Conservation (phyloP, 2,888 invertebrate species). For the Zelleria hepariella region DNA sequence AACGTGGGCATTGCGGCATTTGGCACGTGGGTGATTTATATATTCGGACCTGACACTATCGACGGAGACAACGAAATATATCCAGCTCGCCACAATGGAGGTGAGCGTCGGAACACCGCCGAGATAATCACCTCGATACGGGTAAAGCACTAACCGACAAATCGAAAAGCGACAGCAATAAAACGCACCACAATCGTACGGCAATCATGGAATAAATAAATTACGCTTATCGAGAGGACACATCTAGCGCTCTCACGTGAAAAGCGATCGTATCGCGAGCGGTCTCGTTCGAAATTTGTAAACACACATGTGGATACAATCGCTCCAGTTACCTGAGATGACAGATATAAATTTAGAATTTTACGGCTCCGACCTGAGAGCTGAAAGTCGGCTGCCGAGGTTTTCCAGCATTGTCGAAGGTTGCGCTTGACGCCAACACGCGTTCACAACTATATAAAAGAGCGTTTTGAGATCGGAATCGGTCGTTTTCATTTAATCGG, state of each 20-base stretch:
- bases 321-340: conserved; percentile 34
- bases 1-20: conserved; percentile 16
- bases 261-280: conserved; percentile 32
- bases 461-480: conserved; percentile 27
- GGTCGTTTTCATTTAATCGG: conserved; percentile 26
- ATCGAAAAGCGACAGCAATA: conserved; percentile 35
- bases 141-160: conserved; percentile 31
- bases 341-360: conserved; percentile 31
- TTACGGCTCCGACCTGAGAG: conserved; percentile 31
- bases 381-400: conserved; percentile 18
- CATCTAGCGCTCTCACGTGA: conserved; percentile 25
- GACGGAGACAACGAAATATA: conserved; percentile 10
- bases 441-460: conserved; percentile 11
- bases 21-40: conserved; percentile 17
- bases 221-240: conserved; percentile 30
- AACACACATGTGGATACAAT: conserved; percentile 25
- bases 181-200: conserved; percentile 38
- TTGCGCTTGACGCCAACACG: conserved; percentile 17
- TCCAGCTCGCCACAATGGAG: conserved; percentile 3
- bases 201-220: conserved; percentile 31
- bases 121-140: conserved; percentile 23
- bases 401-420: conserved; percentile 15
- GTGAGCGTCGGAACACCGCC: neutral
- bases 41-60: conserved; percentile 15
- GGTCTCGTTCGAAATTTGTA: conserved; percentile 30